Conservation (phyloP, 2,888 invertebrate species). For the Fragum sueziense region DNA sequence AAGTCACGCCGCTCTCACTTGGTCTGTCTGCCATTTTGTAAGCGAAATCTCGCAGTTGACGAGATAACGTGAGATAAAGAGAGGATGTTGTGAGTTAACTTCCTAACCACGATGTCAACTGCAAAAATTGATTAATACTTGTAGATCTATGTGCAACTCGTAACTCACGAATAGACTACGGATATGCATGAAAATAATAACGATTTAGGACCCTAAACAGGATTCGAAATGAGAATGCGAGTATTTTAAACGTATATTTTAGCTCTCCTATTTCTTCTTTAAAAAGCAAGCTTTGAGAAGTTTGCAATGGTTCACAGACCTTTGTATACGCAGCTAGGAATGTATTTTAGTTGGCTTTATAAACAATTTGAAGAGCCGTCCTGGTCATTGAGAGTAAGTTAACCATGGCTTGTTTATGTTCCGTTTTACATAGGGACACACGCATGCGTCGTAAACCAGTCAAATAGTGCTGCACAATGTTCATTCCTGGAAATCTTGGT, state of each 20-base stretch:
- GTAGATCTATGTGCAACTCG: no score
- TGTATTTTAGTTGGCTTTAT: no score
- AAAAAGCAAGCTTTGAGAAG: no score
- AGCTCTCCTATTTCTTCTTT: no score
- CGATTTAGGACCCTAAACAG: no score
- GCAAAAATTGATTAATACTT: no score
- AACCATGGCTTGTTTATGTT: conserved; percentile 15
- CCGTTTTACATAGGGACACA: conserved; percentile 21
- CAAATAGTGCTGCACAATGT: not conserved
- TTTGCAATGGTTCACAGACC: no score
- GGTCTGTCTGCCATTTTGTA: conserved; percentile 25
- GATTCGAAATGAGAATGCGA: no score
- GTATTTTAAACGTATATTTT: no score
- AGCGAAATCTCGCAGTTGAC: conserved; percentile 1
- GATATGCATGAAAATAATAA: no score
- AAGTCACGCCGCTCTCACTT: conserved; percentile 14
- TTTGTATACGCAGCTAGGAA: no score
- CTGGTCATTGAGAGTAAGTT: conserved; percentile 10
- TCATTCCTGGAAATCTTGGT: not conserved
- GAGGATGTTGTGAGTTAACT: conserved; percentile 13
- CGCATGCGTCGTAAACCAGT: conserved; percentile 12
- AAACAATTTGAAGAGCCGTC: not conserved
- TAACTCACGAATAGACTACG: no score
- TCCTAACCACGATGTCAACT: not conserved
- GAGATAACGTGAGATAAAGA: conserved; percentile 16